Conservation (phyloP, 2,888 invertebrate genomes). For the Melieria picta region DNA sequence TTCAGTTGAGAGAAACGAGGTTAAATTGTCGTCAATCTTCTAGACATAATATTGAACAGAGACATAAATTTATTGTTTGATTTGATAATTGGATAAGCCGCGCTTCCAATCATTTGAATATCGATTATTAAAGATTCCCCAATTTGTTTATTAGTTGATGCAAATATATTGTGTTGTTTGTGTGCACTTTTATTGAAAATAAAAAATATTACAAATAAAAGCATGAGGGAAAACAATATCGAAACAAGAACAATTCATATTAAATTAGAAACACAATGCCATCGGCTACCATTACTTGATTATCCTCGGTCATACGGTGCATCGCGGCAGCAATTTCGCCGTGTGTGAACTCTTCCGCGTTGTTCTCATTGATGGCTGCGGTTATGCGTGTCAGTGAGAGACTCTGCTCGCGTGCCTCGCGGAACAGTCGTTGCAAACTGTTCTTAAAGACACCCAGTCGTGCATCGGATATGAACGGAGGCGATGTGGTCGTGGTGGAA, state of each 20-base stretch:
- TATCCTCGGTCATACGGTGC: slow-evolving; percentile 84
- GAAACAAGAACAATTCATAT: slow-evolving; percentile 42
- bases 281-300: slow-evolving; percentile 92
- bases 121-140: too few relatives aligned
- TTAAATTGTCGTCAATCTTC: too few relatives aligned
- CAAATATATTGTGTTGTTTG: too few relatives aligned
- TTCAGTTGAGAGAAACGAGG: too few relatives aligned
- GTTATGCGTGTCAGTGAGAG: slow-evolving; percentile 75
- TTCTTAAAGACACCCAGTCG: slow-evolving; percentile 76
- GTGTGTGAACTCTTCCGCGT: slow-evolving; percentile 71
- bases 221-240: too few relatives aligned
- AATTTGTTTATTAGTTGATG: too few relatives aligned
- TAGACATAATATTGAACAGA: too few relatives aligned
- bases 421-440: slow-evolving; percentile 79
- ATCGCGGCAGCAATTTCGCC: slow-evolving; percentile 84
- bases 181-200: too few relatives aligned
- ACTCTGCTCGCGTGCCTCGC: slow-evolving; percentile 80
- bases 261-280: slow-evolving; percentile 85
- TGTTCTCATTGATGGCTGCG: slow-evolving; percentile 73
- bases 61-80: too few relatives aligned
- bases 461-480: slow-evolving; percentile 64
- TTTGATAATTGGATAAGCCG: too few relatives aligned
- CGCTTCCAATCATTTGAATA: too few relatives aligned
- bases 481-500: slow-evolving; percentile 43
- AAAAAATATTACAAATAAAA: too few relatives aligned